Evolutionary conservation across 2,888 invertebrate genomes (phyloP).

Genomic region (Diadegma fenestrale): DNA sequence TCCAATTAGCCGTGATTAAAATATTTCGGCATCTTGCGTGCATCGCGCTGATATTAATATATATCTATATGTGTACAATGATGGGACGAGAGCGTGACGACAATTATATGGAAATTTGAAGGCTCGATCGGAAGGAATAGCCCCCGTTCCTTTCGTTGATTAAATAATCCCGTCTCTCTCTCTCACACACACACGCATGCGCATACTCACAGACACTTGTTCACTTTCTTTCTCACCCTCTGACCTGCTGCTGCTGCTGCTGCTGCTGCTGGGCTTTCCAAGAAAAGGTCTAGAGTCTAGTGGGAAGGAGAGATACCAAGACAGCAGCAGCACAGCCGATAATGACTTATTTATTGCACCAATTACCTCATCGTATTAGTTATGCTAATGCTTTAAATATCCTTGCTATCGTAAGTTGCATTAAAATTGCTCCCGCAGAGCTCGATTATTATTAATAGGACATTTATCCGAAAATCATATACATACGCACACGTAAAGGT

Average conservation of each 20-base stretch:
- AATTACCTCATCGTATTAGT: slow-evolving; percentile 82
- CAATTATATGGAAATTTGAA: slow-evolving; percentile 83
- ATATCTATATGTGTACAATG: slow-evolving; percentile 76
- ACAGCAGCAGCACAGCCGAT: slow-evolving; percentile 72
- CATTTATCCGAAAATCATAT: slow-evolving; percentile 74
- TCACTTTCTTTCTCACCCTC: slow-evolving; percentile 22
- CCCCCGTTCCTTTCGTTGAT: slow-evolving; percentile 80
- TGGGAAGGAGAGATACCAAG: slow-evolving; percentile 55
- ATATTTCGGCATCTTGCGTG: slow-evolving; percentile 84
- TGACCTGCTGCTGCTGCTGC: too few species aligned
- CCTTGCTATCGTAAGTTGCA: slow-evolving; percentile 76
- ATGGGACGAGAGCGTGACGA: slow-evolving; percentile 74
- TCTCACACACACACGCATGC: not conserved
- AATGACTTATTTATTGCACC: slow-evolving; percentile 84
- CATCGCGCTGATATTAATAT: slow-evolving; percentile 84
- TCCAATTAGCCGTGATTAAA: slow-evolving; percentile 85
- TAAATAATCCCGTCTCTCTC: slow-evolving; percentile 63
- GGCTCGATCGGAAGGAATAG: slow-evolving; percentile 79
- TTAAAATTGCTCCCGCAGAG: slow-evolving; percentile 75
- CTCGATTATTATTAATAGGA: slow-evolving; percentile 78
- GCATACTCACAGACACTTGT: slow-evolving; percentile 12
- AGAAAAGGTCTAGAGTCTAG: slow-evolving; percentile 12
- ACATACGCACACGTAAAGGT: slow-evolving; percentile 38
- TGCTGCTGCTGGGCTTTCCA: slow-evolving; percentile 32
- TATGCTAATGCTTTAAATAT: slow-evolving; percentile 75